Conservation (phyloP, 37 sponge, comb jelly and placozoan species). For the Eunapius fragilis region DNA sequence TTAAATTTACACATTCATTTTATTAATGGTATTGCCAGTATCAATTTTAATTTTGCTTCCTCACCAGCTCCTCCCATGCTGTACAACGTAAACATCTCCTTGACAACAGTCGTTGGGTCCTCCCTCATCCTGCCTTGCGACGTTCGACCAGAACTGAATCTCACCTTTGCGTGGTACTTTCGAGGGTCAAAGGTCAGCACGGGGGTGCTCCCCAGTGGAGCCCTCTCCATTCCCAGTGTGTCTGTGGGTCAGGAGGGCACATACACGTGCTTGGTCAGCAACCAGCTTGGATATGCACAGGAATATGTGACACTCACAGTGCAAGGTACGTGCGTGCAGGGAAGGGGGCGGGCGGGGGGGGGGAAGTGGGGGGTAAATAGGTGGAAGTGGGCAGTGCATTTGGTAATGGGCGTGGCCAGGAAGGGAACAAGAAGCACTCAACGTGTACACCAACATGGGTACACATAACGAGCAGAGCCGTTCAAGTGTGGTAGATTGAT, state of each 20-base stretch:
- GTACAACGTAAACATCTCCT: not conserved
- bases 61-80: constrained; percentile 44
- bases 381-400: not conserved
- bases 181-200: not conserved
- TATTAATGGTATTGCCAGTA: too few species aligned
- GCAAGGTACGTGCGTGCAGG: constrained; percentile 3
- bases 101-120: constrained; percentile 15
- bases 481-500: too few species aligned
- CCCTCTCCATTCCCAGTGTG: constrained; percentile 29
- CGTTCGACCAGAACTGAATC: constrained; percentile 15
- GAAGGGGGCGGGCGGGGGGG: not conserved
- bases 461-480: too few species aligned
- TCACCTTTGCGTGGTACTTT: constrained; percentile 39
- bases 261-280: constrained; percentile 59
- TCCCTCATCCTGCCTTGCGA: constrained; percentile 41
- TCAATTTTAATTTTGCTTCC: too few species aligned
- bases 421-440: not conserved
- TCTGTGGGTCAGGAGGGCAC: constrained; percentile 27
- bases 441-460: too few species aligned
- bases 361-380: not conserved
- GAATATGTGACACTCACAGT: constrained; percentile 37
- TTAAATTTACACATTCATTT: too few species aligned
- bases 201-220: constrained; percentile 30
- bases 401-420: not conserved
- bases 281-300: constrained; percentile 32